Conservation (phyloP, 2,797 vertebrate genomes). For the Zalophus californianus region DNA sequence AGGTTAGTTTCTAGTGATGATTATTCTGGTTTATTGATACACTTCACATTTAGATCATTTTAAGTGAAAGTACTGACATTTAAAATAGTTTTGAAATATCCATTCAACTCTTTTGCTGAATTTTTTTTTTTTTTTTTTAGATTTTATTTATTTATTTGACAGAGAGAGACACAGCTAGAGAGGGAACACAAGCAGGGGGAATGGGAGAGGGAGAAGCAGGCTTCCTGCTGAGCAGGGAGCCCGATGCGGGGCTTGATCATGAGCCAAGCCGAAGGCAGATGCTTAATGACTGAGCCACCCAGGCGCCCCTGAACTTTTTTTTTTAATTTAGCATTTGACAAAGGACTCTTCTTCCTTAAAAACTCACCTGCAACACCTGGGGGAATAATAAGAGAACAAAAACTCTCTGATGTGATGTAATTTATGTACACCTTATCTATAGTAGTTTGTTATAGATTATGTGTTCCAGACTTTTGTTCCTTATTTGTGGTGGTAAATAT, state of each 20-base stretch:
- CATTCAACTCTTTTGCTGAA: not conserved
- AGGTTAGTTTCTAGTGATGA: not conserved
- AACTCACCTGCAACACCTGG: not conserved
- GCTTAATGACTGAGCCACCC: too few species aligned
- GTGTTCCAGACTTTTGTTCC: not conserved
- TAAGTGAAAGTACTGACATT: not conserved
- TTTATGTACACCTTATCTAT: not conserved
- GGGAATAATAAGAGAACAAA: not conserved
- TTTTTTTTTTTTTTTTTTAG: not conserved
- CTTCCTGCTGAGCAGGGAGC: too few species aligned
- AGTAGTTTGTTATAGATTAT: not conserved
- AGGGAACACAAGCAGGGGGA: too few species aligned
- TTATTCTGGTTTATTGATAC: conserved; percentile 29
- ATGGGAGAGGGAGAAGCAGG: too few species aligned
- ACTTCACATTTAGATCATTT: conserved; percentile 20
- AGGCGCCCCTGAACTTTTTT: not conserved
- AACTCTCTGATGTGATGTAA: not conserved
- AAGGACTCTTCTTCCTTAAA: conserved; percentile 19
- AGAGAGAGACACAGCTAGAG: too few species aligned
- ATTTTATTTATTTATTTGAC: too few species aligned
- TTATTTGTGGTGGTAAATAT: not conserved
- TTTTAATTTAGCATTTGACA: not conserved
- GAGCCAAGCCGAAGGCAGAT: too few species aligned
- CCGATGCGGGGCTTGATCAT: too few species aligned
- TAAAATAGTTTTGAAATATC: conserved; percentile 40